Base-by-base conservation (phyloP, 1,140 invertebrate species). In the Homalodisca vitripennis region DNA sequence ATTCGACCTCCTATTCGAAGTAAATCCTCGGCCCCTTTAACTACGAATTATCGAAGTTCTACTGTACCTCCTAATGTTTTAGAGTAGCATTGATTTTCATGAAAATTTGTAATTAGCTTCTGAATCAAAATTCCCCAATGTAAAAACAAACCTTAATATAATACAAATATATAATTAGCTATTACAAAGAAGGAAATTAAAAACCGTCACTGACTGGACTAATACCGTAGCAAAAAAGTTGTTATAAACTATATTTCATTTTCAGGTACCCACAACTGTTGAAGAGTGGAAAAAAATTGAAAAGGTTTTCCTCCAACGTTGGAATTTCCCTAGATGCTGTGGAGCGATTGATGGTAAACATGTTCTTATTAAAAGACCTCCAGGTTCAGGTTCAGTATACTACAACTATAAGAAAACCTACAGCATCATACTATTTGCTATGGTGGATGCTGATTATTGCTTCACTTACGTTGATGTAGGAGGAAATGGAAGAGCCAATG, bases 401-500 rank as follows among this genome's bases (percentile, higher is more conserved):
- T 53, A 14, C 48, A 53, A 22, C 20, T 53, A 53, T 20, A 6
- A 53, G 20, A 53, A 53, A 53, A 53, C 48, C 48, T 22, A 53
- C 20, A 53, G 48, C 20, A 22, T 53, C 6, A 22, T 22, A 53
- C 20, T 53, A 53, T 53, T 53, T 53, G 48, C 48, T 22, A 53
- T 53, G 48, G 48, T 53, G 3, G 48, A 53, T 53, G 20, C 48
- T 12, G 48, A 53, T 53, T 53, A 53, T 22, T 53, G 48, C 20
- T 53, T 53, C 48, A 53, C 48, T 14, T 53, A 14, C 20, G 6
- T 53, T 53, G 34, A 53, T 22, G 46, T 68, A 62, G 66, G 55
- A 32, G 53, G 22, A 29, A 71, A 71, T 29, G 69, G 69, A 1
- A 17, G 69, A 66, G 64, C 46, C 3, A 66, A 27, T 53, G 65